Percentiles rank a stretch among this genome's conserved stretches.
Conservation (phyloP, 2,797 vertebrate genomes). For the Leptatherina wallacei region DNA sequence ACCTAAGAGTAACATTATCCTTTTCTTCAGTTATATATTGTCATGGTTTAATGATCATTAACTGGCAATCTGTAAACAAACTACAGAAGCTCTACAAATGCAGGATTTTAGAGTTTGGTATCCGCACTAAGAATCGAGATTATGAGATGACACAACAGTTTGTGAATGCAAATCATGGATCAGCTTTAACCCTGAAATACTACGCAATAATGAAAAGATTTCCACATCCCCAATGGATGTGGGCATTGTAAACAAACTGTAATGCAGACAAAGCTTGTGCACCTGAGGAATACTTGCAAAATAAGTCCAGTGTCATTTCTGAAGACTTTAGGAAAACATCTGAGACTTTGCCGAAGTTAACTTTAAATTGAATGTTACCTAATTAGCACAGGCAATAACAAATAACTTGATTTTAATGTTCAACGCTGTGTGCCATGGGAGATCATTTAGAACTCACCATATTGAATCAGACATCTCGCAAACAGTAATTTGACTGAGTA, state of each 20-base stretch:
- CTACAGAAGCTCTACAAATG: neutral
- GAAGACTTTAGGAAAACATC: neutral
- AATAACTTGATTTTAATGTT: neutral
- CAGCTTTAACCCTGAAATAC: neutral
- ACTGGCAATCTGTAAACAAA: neutral
- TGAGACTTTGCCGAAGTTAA: neutral
- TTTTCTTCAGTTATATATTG: neutral
- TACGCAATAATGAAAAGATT: conserved; percentile 1
- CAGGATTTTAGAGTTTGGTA: neutral
- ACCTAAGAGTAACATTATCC: neutral
- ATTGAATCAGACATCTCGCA: neutral
- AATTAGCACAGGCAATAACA: neutral
- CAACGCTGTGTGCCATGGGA: neutral
- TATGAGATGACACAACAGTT: neutral
- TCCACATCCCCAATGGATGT: neutral
- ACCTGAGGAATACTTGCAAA: neutral
- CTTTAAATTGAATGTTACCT: neutral
- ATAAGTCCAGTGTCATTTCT: neutral
- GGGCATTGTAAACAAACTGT: neutral
- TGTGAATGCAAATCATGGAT: conserved; percentile 2
- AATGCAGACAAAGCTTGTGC: neutral
- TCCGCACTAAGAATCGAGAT: conserved; percentile 7
- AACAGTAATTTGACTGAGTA: neutral
- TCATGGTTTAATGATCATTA: neutral
- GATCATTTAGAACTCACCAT: neutral